Base-by-base conservation (phyloP, 1,140 invertebrate species). In the Latrodectus geometricus region DNA sequence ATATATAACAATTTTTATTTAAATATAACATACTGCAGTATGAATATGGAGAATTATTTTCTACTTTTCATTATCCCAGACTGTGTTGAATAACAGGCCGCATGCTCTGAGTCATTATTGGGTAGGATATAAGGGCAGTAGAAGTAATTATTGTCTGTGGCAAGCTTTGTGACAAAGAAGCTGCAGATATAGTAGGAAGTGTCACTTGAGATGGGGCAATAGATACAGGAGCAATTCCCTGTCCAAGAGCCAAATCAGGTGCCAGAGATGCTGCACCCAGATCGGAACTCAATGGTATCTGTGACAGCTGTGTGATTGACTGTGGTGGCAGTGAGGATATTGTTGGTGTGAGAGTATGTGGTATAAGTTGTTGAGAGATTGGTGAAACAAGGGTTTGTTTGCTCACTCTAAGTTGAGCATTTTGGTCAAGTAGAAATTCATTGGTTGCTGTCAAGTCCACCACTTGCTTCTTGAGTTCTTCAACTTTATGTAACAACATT, bases 341-440 rank as follows among this genome's bases (percentile, higher is more conserved):
- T 9, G 80, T 85, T 14, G 70, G 70, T 48, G 74, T 87, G 21
- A 66, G 80, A 54, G 85, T 88, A 85, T 77, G 86, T 15, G 69
- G 88, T 68, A 79, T 88, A 56, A 74, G 88, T 69, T 72, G 88
- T 68, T 69, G 82, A 14, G 85, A 87, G 14, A 87, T 87, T 4
- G 88, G 88, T 11, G 88, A 80, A 15, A 88, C 88, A 21, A 50
- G 92, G 90, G 87, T 88, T 86, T 94, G 93, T 86, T 93, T 94
- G 50, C 93, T 93, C 85, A 95, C 92, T 73, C 95, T 92, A 79
- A 96, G 91, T 73, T 95, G 94, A 12, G 95, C 95, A 90, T 96
- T 96, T 91, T 96, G 95, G 88, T 95, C 95, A 73, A 96, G 90
- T 0, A 96, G 92, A 90, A 96, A 95, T 90, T 96, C 95, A 90